Evolutionary conservation across 2,113 vertebrate species (phyloP).

Genomic region (Prietella phreatophila): DNA sequence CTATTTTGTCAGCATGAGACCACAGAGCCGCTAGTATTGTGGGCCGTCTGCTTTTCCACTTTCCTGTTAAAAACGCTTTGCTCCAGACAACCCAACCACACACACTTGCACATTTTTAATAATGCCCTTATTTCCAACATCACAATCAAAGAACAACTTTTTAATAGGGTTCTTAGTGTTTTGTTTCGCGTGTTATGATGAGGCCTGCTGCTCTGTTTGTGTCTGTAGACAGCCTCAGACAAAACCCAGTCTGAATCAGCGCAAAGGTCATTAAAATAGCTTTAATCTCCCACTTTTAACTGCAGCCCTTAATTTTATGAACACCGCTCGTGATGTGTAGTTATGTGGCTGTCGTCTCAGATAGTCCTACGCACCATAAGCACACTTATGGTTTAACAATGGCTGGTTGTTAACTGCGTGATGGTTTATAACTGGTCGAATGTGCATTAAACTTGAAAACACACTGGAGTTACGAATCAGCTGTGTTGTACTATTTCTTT

Average conservation of each 20-base stretch:
- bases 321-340: slow-evolving; percentile 54
- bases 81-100: slow-evolving; percentile 46
- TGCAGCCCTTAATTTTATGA: slow-evolving; percentile 53
- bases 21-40: slow-evolving; percentile 28
- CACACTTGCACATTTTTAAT: slow-evolving; percentile 60
- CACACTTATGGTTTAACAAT: slow-evolving; percentile 43
- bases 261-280: slow-evolving; percentile 41
- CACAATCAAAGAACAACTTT: slow-evolving; percentile 68
- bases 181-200: slow-evolving; percentile 64
- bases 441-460: slow-evolving; percentile 4
- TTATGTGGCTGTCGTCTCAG: slow-evolving; percentile 45
- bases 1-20: not conserved
- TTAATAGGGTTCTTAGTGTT: slow-evolving; percentile 54
- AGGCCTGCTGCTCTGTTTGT: slow-evolving; percentile 42
- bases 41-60: slow-evolving; percentile 49
- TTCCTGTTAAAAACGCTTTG: slow-evolving; percentile 37
- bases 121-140: slow-evolving; percentile 77
- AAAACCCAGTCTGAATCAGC: slow-evolving; percentile 51
- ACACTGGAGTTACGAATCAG: not conserved
- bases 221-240: slow-evolving; percentile 53
- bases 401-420: slow-evolving; percentile 27
- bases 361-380: slow-evolving; percentile 26
- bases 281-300: slow-evolving; percentile 54
- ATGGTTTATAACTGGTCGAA: slow-evolving; percentile 21
- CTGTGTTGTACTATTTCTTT: not conserved